Conservation (phyloP, 2,797 vertebrate genomes). For the Onychomys arenicola region DNA sequence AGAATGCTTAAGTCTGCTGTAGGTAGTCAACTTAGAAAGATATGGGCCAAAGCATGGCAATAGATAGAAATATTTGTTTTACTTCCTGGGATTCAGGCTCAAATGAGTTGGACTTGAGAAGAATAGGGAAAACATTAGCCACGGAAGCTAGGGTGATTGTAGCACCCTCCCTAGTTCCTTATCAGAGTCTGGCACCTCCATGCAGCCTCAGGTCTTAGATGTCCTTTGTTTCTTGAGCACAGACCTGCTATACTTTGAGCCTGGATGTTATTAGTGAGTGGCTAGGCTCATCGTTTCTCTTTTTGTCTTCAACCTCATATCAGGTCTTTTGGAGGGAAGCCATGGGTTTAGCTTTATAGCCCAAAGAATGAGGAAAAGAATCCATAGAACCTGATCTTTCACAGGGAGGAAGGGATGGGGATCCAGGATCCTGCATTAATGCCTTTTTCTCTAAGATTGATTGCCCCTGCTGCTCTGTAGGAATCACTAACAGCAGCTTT, state of each 20-base stretch:
- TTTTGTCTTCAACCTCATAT: conserved; percentile 53
- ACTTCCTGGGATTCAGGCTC: not conserved
- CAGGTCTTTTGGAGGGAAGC: conserved; percentile 74
- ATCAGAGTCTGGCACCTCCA: not conserved
- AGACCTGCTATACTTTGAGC: not conserved
- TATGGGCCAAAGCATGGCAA: not conserved
- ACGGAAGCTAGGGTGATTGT: not conserved
- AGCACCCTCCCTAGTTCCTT: not conserved
- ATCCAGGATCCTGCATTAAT: conserved; percentile 69
- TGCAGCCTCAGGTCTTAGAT: not conserved
- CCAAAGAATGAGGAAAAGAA: conserved; percentile 58
- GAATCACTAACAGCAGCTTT: conserved; percentile 66
- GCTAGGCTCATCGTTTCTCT: conserved; percentile 54
- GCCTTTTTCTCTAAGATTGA: conserved; percentile 63
- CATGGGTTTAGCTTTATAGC: conserved; percentile 69
- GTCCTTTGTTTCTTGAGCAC: not conserved
- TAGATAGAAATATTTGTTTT: not conserved
- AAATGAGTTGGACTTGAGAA: not conserved
- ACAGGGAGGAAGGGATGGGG: conserved; percentile 71
- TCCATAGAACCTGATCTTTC: conserved; percentile 78
- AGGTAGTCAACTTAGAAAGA: not conserved
- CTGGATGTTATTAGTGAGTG: conserved; percentile 3
- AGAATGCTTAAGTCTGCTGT: not conserved
- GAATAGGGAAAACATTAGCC: not conserved
- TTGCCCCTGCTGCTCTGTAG: conserved; percentile 67